phyloP scores from a whole-genome alignment of 2,888 invertebrate species.

The Melipona beecheii region DNA sequence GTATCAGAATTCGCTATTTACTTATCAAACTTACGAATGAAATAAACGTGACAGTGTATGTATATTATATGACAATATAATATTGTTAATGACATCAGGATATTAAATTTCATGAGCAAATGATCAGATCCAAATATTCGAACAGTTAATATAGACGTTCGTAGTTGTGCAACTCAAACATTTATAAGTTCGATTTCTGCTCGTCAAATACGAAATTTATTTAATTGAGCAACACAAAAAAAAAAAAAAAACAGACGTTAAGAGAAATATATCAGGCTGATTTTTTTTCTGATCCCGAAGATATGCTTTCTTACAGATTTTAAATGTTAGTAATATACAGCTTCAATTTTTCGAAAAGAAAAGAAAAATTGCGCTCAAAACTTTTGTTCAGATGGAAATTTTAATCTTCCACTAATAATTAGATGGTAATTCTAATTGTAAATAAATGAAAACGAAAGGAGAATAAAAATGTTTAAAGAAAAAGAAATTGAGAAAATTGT shows the following conservation, averaged over 20 bases:
- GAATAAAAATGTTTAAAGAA: not conserved
- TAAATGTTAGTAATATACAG: not conserved
- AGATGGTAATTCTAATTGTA: not conserved
- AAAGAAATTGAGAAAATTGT: not conserved
- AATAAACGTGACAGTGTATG: not conserved
- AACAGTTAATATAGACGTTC: not conserved
- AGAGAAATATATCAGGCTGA: not conserved
- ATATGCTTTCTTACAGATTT: not conserved
- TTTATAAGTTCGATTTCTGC: no score
- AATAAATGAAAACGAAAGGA: not conserved
- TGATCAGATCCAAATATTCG: not conserved
- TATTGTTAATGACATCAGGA: no score
- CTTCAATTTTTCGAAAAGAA: no score
- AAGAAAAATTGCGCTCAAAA: not conserved
- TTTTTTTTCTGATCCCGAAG: not conserved
- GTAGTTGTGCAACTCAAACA: not conserved
- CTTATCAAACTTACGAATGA: not conserved
- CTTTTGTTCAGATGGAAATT: not conserved
- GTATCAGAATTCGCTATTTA: not conserved
- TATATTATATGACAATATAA: no score
- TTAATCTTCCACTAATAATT: not conserved
- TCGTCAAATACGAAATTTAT: no score
- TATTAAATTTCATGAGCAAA: not conserved
- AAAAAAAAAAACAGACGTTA: not conserved
- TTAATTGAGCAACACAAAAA: not conserved